Evolutionary conservation across 2,797 vertebrate species (phyloP).

Genomic region (Karalla daura): DNA sequence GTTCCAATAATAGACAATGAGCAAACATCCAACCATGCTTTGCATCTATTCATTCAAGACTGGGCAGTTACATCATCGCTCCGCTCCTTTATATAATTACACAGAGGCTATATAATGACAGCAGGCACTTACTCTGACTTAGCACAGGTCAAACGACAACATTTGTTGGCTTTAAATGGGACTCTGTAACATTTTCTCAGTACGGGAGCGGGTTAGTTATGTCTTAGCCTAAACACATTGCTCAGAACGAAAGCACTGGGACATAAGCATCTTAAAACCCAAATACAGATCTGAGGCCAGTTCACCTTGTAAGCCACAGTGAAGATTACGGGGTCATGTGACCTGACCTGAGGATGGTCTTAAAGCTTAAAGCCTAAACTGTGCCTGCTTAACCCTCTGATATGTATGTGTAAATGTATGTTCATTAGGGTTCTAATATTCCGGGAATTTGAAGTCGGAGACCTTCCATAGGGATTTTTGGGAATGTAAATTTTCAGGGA

Average conservation of each 20-base stretch:
- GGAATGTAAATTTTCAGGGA: too few relatives aligned
- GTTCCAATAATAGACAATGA: not conserved
- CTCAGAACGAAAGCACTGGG: constrained; percentile 44
- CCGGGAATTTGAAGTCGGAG: too few relatives aligned
- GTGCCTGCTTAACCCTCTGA: constrained; percentile 39
- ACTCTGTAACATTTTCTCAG: not conserved
- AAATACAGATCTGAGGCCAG: constrained; percentile 70
- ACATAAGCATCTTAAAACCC: constrained; percentile 71
- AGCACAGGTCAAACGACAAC: constrained; percentile 6
- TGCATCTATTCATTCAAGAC: not conserved
- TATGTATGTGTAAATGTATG: constrained; percentile 19
- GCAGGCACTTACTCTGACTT: not conserved
- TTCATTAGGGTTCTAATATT: not conserved
- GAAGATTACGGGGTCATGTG: constrained; percentile 73
- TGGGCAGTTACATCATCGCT: not conserved
- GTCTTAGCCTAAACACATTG: constrained; percentile 33
- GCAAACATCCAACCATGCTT: not conserved
- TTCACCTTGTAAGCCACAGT: constrained; percentile 64
- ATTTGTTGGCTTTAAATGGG: not conserved
- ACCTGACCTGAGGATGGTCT: constrained; percentile 62
- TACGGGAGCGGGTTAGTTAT: constrained; percentile 6
- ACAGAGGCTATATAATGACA: constrained; percentile 36
- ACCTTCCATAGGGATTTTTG: too few relatives aligned
- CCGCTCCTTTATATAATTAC: constrained; percentile 1
- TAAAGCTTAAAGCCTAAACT: constrained; percentile 50